phyloP scores from a whole-genome alignment of 2,888 invertebrate genomes.

The Mythimna lalbum region DNA sequence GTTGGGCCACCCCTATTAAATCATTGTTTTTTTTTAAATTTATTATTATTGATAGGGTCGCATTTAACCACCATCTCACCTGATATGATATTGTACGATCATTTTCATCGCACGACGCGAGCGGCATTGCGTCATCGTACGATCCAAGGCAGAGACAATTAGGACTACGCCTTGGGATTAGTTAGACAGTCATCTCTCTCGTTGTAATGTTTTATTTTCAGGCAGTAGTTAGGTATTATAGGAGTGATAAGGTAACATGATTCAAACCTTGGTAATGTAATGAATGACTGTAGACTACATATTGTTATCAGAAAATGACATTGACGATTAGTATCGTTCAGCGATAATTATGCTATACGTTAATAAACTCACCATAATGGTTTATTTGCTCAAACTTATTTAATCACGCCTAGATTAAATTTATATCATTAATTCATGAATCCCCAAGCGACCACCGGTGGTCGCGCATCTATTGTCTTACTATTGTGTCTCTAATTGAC shows the following conservation, averaged over 20 bases:
- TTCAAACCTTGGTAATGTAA: constrained; percentile 9
- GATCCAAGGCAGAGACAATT: neutral
- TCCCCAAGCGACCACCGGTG: too few species aligned
- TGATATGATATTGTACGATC: too few species aligned
- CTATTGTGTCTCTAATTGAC: too few species aligned
- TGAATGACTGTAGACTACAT: constrained; percentile 13
- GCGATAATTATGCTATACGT: constrained; percentile 1
- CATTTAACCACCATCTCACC: too few species aligned
- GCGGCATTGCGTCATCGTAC: neutral
- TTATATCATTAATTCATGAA: neutral
- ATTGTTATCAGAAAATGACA: constrained; percentile 13
- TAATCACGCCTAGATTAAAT: neutral
- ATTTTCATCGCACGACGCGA: neutral
- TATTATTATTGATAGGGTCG: too few species aligned
- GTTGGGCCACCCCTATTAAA: too few species aligned
- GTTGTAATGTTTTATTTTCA: constrained; percentile 7
- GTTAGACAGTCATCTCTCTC: neutral
- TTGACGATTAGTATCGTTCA: neutral
- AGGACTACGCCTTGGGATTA: neutral
- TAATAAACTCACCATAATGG: constrained; percentile 1
- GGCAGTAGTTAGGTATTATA: neutral
- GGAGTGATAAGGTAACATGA: constrained; percentile 34
- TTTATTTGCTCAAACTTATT: neutral
- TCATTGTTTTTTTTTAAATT: too few species aligned
- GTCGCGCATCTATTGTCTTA: too few species aligned